A percentile compares a stretch with the other conserved stretches of the same genome.
These are phyloP conservation scores for Laothoe populi DNA, from an alignment of 2,888 invertebrate species.

Conservation along the genomic window DNA sequence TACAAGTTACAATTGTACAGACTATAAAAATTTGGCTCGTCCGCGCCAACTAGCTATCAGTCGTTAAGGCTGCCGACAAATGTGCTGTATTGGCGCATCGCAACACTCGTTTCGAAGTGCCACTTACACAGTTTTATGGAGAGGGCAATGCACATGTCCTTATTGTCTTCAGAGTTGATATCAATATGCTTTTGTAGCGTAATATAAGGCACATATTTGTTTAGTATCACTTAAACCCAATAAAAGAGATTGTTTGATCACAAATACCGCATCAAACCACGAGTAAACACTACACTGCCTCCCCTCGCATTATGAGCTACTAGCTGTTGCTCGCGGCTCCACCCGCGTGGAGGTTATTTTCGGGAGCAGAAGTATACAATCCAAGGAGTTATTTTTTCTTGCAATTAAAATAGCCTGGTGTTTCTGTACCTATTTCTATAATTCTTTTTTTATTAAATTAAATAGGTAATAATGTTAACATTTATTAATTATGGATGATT, in stretches of 20 bases:
- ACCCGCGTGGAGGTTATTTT: too few relatives aligned
- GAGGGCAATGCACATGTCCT: conserved; percentile 14
- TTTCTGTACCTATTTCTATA: too few relatives aligned
- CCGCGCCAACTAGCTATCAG: conserved; percentile 11
- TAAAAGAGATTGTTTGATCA: conserved; percentile 10
- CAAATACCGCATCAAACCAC: conserved; percentile 11
- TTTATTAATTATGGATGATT: too few relatives aligned
- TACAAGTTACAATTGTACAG: conserved; percentile 1
- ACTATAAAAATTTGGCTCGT: conserved; percentile 13
- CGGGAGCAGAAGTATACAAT: too few relatives aligned
- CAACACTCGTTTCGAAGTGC: conserved; percentile 10
- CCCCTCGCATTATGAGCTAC: conserved; percentile 12
- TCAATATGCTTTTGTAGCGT: conserved; percentile 4
- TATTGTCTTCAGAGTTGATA: conserved; percentile 4
- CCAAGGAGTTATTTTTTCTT: too few relatives aligned
- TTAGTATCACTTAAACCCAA: conserved; percentile 9
- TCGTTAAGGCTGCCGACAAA: conserved; percentile 16
- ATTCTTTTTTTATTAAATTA: too few relatives aligned
- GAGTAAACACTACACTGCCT: neutral
- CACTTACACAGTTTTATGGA: conserved; percentile 21
- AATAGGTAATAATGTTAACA: too few relatives aligned
- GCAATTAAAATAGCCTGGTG: too few relatives aligned
- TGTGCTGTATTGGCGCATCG: conserved; percentile 17
- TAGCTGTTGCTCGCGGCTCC: too few relatives aligned
- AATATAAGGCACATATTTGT: neutral